Evolutionary conservation across 2,797 vertebrate genomes (phyloP).

Genomic region (Danionella dracula): DNA sequence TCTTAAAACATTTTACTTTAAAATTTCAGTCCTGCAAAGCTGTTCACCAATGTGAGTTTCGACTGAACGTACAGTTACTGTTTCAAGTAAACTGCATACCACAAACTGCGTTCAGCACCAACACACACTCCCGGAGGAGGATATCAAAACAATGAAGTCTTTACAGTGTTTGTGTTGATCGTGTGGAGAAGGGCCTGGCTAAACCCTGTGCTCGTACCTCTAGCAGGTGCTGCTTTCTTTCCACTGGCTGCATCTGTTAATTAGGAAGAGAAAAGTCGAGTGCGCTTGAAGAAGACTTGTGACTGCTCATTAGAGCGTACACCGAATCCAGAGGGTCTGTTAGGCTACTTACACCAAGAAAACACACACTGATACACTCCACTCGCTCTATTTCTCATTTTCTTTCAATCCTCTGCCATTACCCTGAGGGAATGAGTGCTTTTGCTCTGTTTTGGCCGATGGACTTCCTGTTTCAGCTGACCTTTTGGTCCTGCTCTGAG

Average conservation of each 20-base stretch:
- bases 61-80: too few relatives aligned
- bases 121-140: too few relatives aligned
- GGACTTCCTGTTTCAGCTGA: constrained; percentile 67
- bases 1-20: too few relatives aligned
- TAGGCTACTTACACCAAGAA: constrained; percentile 28
- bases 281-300: constrained; percentile 54
- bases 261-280: constrained; percentile 56
- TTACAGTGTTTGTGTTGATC: constrained; percentile 21
- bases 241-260: constrained; percentile 70
- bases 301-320: constrained; percentile 65
- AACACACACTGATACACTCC: constrained; percentile 25
- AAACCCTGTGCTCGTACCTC: constrained; percentile 50
- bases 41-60: too few relatives aligned
- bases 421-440: constrained; percentile 52
- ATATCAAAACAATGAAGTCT: background rate
- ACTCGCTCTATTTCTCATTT: constrained; percentile 43
- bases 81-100: too few relatives aligned
- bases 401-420: constrained; percentile 13
- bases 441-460: constrained; percentile 52
- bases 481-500: constrained; percentile 56
- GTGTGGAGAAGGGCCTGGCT: constrained; percentile 28
- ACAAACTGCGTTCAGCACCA: too few relatives aligned
- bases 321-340: constrained; percentile 60
- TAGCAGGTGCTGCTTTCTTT: constrained; percentile 72
- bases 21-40: too few relatives aligned